phyloP scores from a whole-genome alignment of 1,140 invertebrate genomes.

The Lanistes nyassanus region DNA sequence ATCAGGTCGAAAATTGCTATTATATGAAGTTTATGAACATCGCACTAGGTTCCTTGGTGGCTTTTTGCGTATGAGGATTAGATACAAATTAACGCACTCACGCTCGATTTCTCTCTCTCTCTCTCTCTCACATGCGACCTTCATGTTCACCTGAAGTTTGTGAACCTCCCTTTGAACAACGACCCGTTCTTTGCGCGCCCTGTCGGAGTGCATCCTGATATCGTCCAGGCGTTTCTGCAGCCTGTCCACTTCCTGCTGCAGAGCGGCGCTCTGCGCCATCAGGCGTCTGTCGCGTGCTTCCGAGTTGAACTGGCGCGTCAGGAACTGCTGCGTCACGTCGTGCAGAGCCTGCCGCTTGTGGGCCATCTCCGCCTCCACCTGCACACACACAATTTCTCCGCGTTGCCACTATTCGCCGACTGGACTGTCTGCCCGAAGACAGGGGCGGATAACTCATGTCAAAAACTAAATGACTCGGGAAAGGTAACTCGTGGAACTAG shows the following conservation, averaged over 20 bases:
- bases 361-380: slow-evolving; percentile 17
- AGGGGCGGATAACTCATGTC: background rate
- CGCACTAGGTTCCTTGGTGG: too few relatives aligned
- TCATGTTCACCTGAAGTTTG: slow-evolving; percentile 24
- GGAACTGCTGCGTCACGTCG: slow-evolving; percentile 11
- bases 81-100: too few relatives aligned
- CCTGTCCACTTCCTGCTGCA: slow-evolving; percentile 26
- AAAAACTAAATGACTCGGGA: background rate
- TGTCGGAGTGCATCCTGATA: slow-evolving; percentile 4
- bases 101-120: too few relatives aligned
- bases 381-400: background rate
- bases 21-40: too few relatives aligned
- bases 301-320: slow-evolving; percentile 15
- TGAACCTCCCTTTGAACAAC: slow-evolving; percentile 40
- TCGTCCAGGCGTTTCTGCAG: slow-evolving; percentile 27
- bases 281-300: slow-evolving; percentile 4
- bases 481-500: background rate
- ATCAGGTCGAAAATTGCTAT: too few relatives aligned
- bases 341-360: slow-evolving; percentile 22
- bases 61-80: too few relatives aligned
- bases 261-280: background rate
- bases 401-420: too few relatives aligned
- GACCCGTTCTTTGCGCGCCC: slow-evolving; percentile 14
- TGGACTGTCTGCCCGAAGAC: too few relatives aligned
- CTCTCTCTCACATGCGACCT: too few relatives aligned